Base-by-base conservation (phyloP, 2,797 vertebrate species). In the Malacoraja senta region DNA sequence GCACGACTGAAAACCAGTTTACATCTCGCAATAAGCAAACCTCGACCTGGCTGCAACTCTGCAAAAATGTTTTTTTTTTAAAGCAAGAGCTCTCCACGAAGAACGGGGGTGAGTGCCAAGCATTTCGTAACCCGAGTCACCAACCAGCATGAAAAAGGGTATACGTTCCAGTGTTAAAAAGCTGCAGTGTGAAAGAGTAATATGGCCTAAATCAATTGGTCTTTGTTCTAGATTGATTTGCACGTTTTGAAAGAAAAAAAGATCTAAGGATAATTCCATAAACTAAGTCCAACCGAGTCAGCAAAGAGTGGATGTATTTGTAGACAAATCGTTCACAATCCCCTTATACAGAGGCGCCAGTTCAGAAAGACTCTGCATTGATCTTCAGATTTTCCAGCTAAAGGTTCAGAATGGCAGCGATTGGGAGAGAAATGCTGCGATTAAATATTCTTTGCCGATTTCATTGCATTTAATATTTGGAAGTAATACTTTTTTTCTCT, bases 401-500 rank as follows among this genome's bases (percentile, higher is more conserved):
- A 32, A 44, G 74, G 90, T 91, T 68, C 71, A 68, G 65, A 91
- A 74, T 53, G 68, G 44, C 38, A 92, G 71, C 71, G 44, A 76
- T 92, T 29, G 24, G 24, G 29, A 58, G 26, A 76, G 10, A 53
- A 76, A 74, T 74, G 17, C n/a, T n/a, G 32, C 19, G 53, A 26
- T 29, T 44, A 91, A 76, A 74, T 2, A 29, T 24, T 58, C 24
- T 29, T 58, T 71, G 88, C 32, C 19, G 19, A 74, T 58, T 92
- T 17, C 71, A 76, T n/a, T 53, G 90, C 68, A 76, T 76, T 29
- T 71, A 92, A 53, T 92, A 53, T 76, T 92, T 92, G 72, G 72
- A 24, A 72, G 88, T 19, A 63, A 74, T 53, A 76, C 90, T 26
- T 76, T 92, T 92, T 44, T 71, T 76, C 76, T 92, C 44, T 71